Evolutionary conservation across 2,113 vertebrate genomes (phyloP), one percentile per base, ranked within the genome.

Genomic region (Bagarius yarrelli): DNA sequence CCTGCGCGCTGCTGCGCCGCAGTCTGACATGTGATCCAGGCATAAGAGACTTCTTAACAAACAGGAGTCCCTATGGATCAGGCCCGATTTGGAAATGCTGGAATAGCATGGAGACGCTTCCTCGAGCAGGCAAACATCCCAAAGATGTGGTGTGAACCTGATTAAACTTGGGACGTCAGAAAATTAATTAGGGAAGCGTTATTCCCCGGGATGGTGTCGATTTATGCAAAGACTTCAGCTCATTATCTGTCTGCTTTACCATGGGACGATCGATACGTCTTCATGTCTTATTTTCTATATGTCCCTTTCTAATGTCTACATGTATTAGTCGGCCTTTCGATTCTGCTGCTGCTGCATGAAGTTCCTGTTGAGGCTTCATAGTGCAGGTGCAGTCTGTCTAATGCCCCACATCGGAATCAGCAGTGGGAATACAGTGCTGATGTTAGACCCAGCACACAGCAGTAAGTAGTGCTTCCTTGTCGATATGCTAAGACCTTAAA

Each of bases 141-240:
- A 78, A 70, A 83, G 79, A 78, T 36, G 55, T 74, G 52, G 69
- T 40, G 64, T 75, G 82, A 81, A 86, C 79, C 74, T 79, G 81
- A 86, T 86, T 86, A 83, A 81, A 83, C 75, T 70, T 86, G 78
- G 59, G 34, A 81, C 32, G 81, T 13, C 44, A 82, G 61, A 63
- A 83, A 75, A 81, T 67, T 81, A 81, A 83, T 81, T 83, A 85
- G 78, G 55, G 63, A 76, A 78, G 14, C 19, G 30, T 16, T 50
- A 75, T 86, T 81, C 82, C 70, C 82, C 61, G 40, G 75, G 55
- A 70, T 78, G 21, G 30, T 83, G 60, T 76, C 59, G 71, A 83
- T 85, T 74, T 69, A 86, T 86, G 66, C 75, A 74, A 83, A 85
- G 81, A 44, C 52, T 61, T 57, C 55, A 74, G 40, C 47, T 74